phyloP scores from a whole-genome alignment of 2,888 invertebrate genomes.

The Liopterus haemorrhoidalis region DNA sequence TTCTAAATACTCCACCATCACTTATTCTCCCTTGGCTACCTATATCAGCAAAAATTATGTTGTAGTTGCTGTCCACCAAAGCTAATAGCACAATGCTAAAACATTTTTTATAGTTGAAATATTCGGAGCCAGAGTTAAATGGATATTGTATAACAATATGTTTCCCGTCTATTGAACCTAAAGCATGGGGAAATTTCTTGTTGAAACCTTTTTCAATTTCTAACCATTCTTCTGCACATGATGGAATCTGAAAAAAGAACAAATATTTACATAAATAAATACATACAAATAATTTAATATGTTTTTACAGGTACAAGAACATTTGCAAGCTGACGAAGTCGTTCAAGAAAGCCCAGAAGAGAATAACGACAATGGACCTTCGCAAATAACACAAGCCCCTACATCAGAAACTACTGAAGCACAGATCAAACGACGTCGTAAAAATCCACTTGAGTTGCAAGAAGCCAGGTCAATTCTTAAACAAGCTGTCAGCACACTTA shows the following conservation, averaged over 20 bases:
- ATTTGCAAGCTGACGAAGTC: neutral
- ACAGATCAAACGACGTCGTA: constrained; percentile 9
- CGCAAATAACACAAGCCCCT: neutral
- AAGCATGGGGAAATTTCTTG: constrained; percentile 9
- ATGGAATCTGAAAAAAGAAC: constrained; percentile 27
- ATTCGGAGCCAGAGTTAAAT: constrained; percentile 23
- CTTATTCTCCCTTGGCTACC: constrained; percentile 30
- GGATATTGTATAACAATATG: constrained; percentile 33
- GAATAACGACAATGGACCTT: neutral
- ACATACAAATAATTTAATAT: neutral
- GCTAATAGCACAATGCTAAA: constrained; percentile 34
- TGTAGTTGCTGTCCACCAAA: constrained; percentile 36
- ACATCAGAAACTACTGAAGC: neutral
- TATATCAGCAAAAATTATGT: constrained; percentile 31
- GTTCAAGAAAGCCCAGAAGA: neutral
- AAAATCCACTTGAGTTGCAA: constrained; percentile 18
- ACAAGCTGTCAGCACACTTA: constrained; percentile 11
- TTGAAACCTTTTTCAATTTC: neutral
- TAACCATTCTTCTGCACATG: constrained; percentile 5
- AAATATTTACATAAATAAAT: constrained; percentile 1
- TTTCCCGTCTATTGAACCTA: constrained; percentile 35
- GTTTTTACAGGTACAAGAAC: neutral
- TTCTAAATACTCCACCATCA: constrained; percentile 24
- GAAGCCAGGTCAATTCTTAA: constrained; percentile 18
- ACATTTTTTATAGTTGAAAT: constrained; percentile 34